Percentiles rank a stretch among this genome's conserved stretches.
phyloP scores from a whole-genome alignment of 2,888 invertebrate genomes.

The Conchocele bisecta region DNA sequence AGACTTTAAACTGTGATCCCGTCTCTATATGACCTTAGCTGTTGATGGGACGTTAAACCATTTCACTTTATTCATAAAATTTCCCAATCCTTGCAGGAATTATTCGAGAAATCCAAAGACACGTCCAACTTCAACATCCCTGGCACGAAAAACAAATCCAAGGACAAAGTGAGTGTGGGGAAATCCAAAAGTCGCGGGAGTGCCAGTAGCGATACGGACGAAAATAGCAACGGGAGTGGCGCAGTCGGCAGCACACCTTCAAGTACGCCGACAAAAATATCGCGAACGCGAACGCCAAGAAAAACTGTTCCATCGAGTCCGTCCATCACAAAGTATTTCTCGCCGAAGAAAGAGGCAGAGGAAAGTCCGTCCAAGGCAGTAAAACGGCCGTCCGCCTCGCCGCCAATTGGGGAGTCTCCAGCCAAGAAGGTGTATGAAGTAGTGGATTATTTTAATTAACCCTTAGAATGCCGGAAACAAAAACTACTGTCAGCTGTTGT shows the following conservation, averaged over 20 bases:
- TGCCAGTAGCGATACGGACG: conserved; percentile 19
- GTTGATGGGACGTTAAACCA: too few relatives aligned
- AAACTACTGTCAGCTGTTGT: too few relatives aligned
- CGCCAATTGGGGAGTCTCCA: too few relatives aligned
- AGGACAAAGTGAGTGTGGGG: background rate
- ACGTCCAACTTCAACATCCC: conserved; percentile 76
- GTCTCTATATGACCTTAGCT: too few relatives aligned
- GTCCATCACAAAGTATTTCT: conserved; percentile 40
- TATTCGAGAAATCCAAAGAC: conserved; percentile 81
- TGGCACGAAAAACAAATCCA: conserved; percentile 39
- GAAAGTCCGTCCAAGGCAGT: conserved; percentile 23
- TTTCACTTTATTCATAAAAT: background rate
- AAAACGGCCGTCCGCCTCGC: conserved; percentile 39
- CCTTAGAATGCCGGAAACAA: too few relatives aligned
- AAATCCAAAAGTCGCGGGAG: background rate
- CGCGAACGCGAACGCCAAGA: background rate
- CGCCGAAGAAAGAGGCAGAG: conserved; percentile 51
- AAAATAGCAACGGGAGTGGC: conserved; percentile 23
- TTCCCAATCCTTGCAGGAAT: conserved; percentile 69
- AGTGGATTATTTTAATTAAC: background rate
- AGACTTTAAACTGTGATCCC: too few relatives aligned
- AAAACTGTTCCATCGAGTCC: background rate
- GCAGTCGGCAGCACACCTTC: conserved; percentile 7
- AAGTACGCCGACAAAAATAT: conserved; percentile 24
- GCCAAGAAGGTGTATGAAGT: conserved; percentile 36